Evolutionary conservation across 35 echinoderm and acorn worm genomes (phyloP), one percentile per base, ranked within the genome.

Genomic region (Anneissia japonica): DNA sequence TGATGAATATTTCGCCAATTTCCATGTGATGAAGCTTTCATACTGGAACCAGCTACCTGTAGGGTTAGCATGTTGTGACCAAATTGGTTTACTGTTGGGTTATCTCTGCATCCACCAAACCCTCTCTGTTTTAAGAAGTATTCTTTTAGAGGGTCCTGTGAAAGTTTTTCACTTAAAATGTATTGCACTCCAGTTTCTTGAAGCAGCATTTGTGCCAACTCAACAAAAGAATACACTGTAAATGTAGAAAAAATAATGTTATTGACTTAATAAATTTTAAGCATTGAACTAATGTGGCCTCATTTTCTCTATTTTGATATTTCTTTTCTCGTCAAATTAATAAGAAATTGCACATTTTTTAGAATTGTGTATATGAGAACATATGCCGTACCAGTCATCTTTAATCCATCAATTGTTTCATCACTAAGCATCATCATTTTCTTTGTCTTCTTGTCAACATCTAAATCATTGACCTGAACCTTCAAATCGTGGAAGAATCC

Each of bases 201-300:
- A 0, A 93, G 86, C 46, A 88, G 77, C 31, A 84, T 81, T 72
- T 88, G 76, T 39, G 80, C 72, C 12, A 92, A 46, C 30, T 88
- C 73, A 21, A 84, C 82, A 82, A 92, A 92, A 1, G 91, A 88
- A 11, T 17, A 31, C n/a, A 88, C 91, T 92, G 79, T 43, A n/a
- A n/a, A n/a, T n/a, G n/a, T 79, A 36, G 30, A 77, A 77, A 77
- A 77, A 7, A 14, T 12, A 77, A 30, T 77, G 29, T 79, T 1
- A 36, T 32, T 79, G 0, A 17, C 4, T 35, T 28, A 79, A 17
- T 0, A 79, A 31, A 16, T 1, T 9, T 31, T 79, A n/a, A n/a
- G n/a, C n/a, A n/a, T n/a, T n/a, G n/a, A 64, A 64, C 13, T 64
- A 64, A 64, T 28, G 13, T 64, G 51, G 51, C 12, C 28, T 28